These are phyloP conservation scores for Cotesia congregata DNA, from an alignment of 2,888 invertebrate species.

Conservation along the genomic window DNA sequence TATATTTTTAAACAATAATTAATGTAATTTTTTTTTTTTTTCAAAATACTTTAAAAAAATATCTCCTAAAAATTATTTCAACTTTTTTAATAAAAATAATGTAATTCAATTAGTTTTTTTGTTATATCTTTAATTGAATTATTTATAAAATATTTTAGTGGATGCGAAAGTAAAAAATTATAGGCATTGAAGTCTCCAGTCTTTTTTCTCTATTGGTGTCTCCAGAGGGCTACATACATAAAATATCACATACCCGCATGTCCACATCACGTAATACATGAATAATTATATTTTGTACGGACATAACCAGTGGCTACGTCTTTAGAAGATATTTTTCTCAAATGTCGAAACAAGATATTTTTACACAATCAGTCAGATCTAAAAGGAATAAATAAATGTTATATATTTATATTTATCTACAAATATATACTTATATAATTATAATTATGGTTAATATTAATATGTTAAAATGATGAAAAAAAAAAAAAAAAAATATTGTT, in stretches of 20 bases:
- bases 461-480: too few species aligned
- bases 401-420: not conserved
- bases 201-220: not conserved
- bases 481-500: too few species aligned
- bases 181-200: not conserved
- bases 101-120: not conserved
- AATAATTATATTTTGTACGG: not conserved
- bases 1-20: too few species aligned
- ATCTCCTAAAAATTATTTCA: too few species aligned
- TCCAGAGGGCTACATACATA: not conserved
- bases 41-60: too few species aligned
- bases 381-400: not conserved
- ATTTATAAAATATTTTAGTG: not conserved
- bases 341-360: not conserved
- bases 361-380: not conserved
- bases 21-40: too few species aligned
- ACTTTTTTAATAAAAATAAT: too few species aligned
- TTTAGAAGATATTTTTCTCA: not conserved
- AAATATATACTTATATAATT: not conserved
- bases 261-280: not conserved
- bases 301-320: not conserved
- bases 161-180: not conserved
- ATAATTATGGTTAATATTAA: not conserved
- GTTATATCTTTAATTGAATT: not conserved
- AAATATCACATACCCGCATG: not conserved